Evolutionary conservation across 2,888 invertebrate species (phyloP).

Genomic region (Gibbula magus): DNA sequence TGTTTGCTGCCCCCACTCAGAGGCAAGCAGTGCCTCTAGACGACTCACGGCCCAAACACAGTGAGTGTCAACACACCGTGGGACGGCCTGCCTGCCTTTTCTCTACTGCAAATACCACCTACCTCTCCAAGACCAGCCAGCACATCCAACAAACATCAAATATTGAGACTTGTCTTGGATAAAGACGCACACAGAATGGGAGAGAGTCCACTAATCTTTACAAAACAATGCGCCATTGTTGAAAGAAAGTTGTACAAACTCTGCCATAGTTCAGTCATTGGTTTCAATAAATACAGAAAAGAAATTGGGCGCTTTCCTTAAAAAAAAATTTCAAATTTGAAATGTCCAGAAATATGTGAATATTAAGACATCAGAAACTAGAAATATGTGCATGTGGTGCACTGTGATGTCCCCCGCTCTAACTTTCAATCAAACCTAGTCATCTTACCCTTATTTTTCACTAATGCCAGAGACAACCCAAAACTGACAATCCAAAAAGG

Average conservation of each 20-base stretch:
- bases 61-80: too few species aligned
- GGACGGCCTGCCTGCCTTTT: background rate
- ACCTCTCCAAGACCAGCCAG: background rate
- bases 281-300: background rate
- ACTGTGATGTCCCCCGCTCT: too few species aligned
- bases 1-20: background rate
- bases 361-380: too few species aligned
- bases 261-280: background rate
- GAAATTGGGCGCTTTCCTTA: background rate
- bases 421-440: too few species aligned
- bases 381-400: too few species aligned
- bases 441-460: too few species aligned
- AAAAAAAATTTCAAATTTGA: too few species aligned
- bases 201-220: background rate
- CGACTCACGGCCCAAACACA: background rate
- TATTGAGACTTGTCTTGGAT: background rate
- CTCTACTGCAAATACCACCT: background rate
- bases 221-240: conserved; percentile 16
- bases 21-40: background rate
- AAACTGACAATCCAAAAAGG: too few species aligned
- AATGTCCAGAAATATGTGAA: too few species aligned
- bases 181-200: background rate
- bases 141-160: background rate
- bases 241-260: background rate
- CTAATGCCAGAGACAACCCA: too few species aligned